A percentile compares a stretch with the other conserved stretches of the same genome.
Conservation (phyloP, 2,113 vertebrate genomes). For the Fulica atra region DNA sequence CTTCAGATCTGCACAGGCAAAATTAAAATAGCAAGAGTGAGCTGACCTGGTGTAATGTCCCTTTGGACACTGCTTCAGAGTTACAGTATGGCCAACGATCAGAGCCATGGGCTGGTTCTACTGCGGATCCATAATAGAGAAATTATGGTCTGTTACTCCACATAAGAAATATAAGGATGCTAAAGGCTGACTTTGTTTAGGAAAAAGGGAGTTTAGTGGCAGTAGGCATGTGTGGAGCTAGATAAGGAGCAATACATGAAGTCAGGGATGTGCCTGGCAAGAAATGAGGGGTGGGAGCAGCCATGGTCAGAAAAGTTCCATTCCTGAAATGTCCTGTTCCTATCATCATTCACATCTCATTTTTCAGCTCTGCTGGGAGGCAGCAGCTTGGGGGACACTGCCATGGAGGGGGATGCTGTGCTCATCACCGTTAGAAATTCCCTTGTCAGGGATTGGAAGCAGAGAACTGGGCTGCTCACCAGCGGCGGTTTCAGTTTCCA, state of each 20-base stretch:
- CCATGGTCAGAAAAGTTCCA: background rate
- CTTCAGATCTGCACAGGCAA: background rate
- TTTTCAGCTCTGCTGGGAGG: background rate
- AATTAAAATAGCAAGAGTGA: background rate
- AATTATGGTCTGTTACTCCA: background rate
- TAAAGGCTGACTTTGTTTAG: background rate
- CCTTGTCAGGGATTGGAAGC: background rate
- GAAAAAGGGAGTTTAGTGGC: background rate
- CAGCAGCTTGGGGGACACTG: background rate
- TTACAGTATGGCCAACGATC: accelerated
- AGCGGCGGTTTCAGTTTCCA: background rate
- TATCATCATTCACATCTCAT: background rate
- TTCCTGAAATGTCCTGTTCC: background rate
- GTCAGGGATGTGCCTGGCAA: background rate
- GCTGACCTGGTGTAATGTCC: background rate
- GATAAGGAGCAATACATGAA: background rate
- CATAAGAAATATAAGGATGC: background rate
- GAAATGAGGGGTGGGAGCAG: background rate
- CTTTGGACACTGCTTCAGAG: background rate
- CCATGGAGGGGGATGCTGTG: background rate
- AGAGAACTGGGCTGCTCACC: background rate
- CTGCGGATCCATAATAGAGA: background rate
- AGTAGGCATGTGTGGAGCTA: background rate
- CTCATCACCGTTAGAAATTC: background rate
- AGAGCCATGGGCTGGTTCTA: background rate